A percentile compares a stretch with the other conserved stretches of the same genome.
phyloP scores from a whole-genome alignment of 2,888 invertebrate species.

The Oscheius sp. region DNA sequence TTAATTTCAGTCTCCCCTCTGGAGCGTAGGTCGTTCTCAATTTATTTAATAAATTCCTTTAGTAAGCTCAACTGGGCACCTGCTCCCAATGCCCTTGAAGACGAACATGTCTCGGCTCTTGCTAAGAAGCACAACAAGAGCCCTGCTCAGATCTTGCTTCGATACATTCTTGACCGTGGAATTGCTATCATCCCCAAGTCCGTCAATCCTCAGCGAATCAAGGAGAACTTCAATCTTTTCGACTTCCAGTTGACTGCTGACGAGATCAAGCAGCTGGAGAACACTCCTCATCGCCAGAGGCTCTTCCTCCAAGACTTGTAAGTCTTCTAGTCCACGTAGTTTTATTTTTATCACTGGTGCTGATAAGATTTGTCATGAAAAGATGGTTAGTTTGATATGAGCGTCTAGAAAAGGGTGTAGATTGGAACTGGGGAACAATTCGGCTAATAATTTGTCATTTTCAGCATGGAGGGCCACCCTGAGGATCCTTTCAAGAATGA shows the following conservation, averaged over 20 bases:
- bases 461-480: slow-evolving; percentile 59
- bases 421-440: slow-evolving; percentile 5
- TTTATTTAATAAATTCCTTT: slow-evolving; percentile 35
- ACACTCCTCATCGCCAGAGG: slow-evolving; percentile 23
- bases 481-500: slow-evolving; percentile 53
- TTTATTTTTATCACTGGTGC: too few species aligned
- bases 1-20: slow-evolving; percentile 56
- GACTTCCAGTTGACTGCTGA: slow-evolving; percentile 35
- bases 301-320: slow-evolving; percentile 50
- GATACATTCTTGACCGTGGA: slow-evolving; percentile 35
- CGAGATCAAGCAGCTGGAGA: slow-evolving; percentile 28
- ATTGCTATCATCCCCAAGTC: slow-evolving; percentile 48
- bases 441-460: slow-evolving; percentile 17
- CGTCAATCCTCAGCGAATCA: slow-evolving; percentile 31
- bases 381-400: too few species aligned
- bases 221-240: slow-evolving; percentile 47
- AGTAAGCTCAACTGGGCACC: slow-evolving; percentile 40
- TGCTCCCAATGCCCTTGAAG: slow-evolving; percentile 41
- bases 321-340: slow-evolving; percentile 30
- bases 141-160: slow-evolving; percentile 42
- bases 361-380: too few species aligned
- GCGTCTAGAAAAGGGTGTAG: neutral
- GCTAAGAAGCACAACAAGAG: slow-evolving; percentile 44
- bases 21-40: slow-evolving; percentile 41
- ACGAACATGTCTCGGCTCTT: slow-evolving; percentile 39